Evolutionary conservation across 2,113 vertebrate species (phyloP), one percentile per base, ranked within the genome.

Genomic region (Tragelaphus strepsiceros): DNA sequence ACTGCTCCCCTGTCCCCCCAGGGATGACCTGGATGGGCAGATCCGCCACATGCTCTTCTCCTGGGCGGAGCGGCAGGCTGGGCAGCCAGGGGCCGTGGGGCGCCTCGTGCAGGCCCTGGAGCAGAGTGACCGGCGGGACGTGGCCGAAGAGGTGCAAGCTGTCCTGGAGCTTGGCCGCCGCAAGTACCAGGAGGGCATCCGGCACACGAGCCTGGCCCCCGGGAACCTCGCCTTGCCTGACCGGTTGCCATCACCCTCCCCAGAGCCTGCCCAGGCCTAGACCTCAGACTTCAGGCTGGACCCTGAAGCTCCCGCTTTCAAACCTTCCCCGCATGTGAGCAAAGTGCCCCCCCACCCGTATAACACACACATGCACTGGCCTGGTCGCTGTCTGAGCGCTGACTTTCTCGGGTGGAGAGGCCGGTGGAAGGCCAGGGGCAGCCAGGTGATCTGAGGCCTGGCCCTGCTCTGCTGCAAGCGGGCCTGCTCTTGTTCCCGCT

Each of bases 31-130:
- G 87, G 98, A 99, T 0, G 98, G 98, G 67, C 98, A 99, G 98
- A 99, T 99, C 89, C 98, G 99, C 90, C 99, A 99, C 84, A 99
- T 99, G 99, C 99, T 99, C 26, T 99, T 99, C 98, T 99, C 98
- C 0, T 99, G 99, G 99, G 99, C 99, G 1, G 98, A 99, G 93
- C 98, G 97, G 94, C 99, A 99, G 97, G 98, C 53, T 0, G 98
- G 98, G 30, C 98, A 98, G 14, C 98, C 99, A 0, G 99, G 99
- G 49, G 99, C 99, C 0, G 99, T 99, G 97, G 98, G 97, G 39
- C 98, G 97, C 92, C 98, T 99, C 64, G 98, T 99, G 35, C 51
- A 84, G 11, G 99, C 99, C 19, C 98, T 99, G 99, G 98, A 99
- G 51, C 98, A 99, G 71, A 99, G 99, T 0, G 99, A 98, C 80